These are phyloP conservation scores for Palythoa heliodiscus DNA, from an alignment of 92 coral and sea anemone genomes.

Conservation along the genomic window DNA sequence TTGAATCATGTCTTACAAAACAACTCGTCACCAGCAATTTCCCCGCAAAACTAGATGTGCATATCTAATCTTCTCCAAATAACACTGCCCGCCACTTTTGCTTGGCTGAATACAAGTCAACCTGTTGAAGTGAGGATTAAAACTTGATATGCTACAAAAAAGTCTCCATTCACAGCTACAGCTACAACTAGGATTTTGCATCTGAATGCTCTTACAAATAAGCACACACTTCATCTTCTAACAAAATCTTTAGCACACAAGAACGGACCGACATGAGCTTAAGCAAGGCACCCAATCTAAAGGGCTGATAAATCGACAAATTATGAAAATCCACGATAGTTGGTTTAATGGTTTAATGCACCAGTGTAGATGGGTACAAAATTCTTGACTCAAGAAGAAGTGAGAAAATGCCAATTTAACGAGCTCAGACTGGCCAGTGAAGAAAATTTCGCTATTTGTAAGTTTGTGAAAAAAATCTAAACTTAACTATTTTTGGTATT, in stretches of 20 bases:
- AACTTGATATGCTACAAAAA: conserved; percentile 9
- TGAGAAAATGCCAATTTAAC: background rate
- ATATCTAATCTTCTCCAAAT: background rate
- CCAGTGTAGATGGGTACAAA: conserved; percentile 1
- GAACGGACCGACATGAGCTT: background rate
- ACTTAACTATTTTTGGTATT: background rate
- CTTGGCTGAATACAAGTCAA: conserved; percentile 6
- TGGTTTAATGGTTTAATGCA: background rate
- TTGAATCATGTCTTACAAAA: background rate
- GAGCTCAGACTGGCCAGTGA: background rate
- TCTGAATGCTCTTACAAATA: background rate
- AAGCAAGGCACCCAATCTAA: background rate
- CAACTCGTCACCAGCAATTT: background rate
- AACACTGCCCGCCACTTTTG: background rate
- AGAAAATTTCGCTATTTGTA: background rate
- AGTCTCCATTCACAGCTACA: background rate
- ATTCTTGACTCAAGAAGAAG: background rate
- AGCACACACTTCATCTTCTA: conserved; percentile 6
- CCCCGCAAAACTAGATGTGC: background rate
- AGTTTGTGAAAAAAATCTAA: background rate
- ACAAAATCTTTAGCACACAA: background rate
- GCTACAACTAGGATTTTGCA: no score
- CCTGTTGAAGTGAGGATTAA: background rate
- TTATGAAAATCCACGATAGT: background rate
- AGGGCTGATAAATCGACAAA: background rate